Percentiles rank a stretch among this genome's conserved stretches.
phyloP scores from a whole-genome alignment of 53 echinoderm and acorn worm genomes.

The Luidia sarsii region DNA sequence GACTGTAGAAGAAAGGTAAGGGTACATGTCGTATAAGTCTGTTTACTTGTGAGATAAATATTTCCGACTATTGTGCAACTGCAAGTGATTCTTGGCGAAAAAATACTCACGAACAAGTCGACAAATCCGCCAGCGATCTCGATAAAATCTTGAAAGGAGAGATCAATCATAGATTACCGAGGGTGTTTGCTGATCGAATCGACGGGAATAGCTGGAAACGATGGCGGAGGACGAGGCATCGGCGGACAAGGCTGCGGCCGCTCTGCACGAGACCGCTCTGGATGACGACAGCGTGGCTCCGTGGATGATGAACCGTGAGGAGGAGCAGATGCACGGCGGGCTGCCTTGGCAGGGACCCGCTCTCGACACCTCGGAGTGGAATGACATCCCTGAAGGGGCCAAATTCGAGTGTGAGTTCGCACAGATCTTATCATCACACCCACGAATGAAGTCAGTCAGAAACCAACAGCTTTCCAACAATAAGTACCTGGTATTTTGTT shows the following conservation, averaged over 20 bases:
- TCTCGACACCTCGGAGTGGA: background rate
- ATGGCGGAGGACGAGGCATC: background rate
- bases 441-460: too few species aligned
- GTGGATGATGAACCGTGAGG: background rate
- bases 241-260: background rate
- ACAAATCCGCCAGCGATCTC: too few species aligned
- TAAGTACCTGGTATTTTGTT: too few species aligned
- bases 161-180: too few species aligned
- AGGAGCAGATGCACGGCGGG: background rate
- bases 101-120: too few species aligned
- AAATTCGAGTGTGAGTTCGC: slow-evolving; percentile 53
- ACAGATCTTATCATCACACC: too few species aligned
- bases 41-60: too few species aligned
- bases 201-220: background rate
- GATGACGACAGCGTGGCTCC: background rate
- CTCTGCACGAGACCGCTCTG: background rate
- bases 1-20: background rate
- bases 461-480: too few species aligned
- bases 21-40: background rate
- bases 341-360: background rate
- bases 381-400: slow-evolving; percentile 28
- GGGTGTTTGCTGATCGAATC: background rate
- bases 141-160: too few species aligned
- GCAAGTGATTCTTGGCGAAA: too few species aligned
- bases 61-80: too few species aligned